Evolutionary conservation across 2,113 vertebrate genomes (phyloP).

Genomic region (Upupa epops): DNA sequence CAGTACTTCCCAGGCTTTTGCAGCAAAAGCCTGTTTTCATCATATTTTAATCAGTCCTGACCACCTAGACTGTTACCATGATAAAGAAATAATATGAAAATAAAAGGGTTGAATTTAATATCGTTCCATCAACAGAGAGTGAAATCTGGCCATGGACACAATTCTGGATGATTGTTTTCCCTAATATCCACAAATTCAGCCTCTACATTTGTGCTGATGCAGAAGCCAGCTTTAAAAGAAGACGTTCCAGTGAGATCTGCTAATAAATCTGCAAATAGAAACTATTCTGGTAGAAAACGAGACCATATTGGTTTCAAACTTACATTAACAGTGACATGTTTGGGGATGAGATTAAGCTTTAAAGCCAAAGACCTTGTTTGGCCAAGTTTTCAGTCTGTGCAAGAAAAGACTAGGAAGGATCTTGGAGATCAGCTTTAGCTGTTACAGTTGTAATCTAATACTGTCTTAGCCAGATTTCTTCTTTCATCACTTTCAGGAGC

Average conservation of each 20-base stretch:
- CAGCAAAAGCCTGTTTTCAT: neutral
- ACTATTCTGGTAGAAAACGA: neutral
- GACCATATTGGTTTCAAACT: neutral
- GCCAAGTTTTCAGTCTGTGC: neutral
- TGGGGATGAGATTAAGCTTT: neutral
- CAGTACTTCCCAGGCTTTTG: neutral
- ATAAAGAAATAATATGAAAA: neutral
- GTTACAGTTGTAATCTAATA: slow-evolving; percentile 35
- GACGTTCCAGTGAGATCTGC: neutral
- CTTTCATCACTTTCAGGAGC: slow-evolving; percentile 55
- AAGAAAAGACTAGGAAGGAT: neutral
- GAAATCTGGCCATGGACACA: neutral
- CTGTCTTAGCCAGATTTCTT: slow-evolving; percentile 43
- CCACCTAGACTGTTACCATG: neutral
- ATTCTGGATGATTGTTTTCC: neutral
- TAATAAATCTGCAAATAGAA: neutral
- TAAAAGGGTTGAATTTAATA: neutral
- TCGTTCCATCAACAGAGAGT: neutral
- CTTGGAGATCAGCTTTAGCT: slow-evolving; percentile 18
- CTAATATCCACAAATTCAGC: neutral
- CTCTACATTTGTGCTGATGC: neutral
- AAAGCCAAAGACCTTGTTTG: neutral
- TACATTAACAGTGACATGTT: neutral
- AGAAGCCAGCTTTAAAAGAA: neutral
- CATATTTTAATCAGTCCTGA: neutral